These are phyloP conservation scores for Sebastes hubbsi DNA, from an alignment of 2,797 vertebrate species.

Conservation along the genomic window DNA sequence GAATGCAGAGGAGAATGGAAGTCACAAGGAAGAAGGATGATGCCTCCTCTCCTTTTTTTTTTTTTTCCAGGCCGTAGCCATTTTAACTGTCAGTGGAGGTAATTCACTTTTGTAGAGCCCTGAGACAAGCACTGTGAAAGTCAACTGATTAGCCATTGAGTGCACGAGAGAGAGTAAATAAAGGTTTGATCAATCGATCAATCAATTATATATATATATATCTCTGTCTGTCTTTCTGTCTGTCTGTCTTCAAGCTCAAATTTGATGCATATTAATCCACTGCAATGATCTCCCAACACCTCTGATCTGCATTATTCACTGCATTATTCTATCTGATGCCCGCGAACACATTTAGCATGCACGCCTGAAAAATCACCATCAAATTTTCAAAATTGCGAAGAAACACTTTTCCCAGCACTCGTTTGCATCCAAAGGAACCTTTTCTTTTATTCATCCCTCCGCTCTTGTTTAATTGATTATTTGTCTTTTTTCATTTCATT, in stretches of 20 bases:
- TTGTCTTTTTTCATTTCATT: conserved; percentile 71
- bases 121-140: conserved; percentile 29
- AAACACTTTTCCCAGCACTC: conserved; percentile 68
- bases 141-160: conserved; percentile 51
- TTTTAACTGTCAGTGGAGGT: conserved; percentile 65
- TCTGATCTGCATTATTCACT: conserved; percentile 66
- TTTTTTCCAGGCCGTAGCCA: conserved; percentile 38
- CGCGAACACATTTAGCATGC: conserved; percentile 44
- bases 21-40: conserved; percentile 76
- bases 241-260: conserved; percentile 11
- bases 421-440: conserved; percentile 72
- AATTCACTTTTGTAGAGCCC: conserved; percentile 54
- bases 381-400: conserved; percentile 71
- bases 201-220: not conserved
- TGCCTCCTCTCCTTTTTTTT: conserved; percentile 30
- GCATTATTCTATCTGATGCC: conserved; percentile 69
- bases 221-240: not conserved
- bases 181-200: conserved; percentile 22
- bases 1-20: conserved; percentile 69
- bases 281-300: conserved; percentile 53
- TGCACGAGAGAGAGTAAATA: conserved; percentile 25
- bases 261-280: conserved; percentile 51
- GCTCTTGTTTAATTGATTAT: conserved; percentile 80
- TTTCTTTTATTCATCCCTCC: conserved; percentile 72
- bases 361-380: conserved; percentile 60